Conservation (phyloP, 2,888 invertebrate species). For the Zhuqinia jingwanae region DNA sequence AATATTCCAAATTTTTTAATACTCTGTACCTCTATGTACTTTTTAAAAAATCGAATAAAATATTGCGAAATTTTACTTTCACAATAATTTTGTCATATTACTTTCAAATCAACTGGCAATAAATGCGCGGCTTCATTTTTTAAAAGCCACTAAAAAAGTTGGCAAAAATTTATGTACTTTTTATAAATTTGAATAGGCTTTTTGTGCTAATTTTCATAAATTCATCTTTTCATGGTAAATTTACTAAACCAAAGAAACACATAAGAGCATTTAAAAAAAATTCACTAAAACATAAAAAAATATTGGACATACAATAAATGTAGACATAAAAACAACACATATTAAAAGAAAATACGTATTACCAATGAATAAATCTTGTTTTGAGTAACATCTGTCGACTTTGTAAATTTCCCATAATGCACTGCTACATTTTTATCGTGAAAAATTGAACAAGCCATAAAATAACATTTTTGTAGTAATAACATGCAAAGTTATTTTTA, state of each 20-base stretch:
- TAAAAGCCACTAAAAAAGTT: too few species aligned
- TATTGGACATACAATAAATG: neutral
- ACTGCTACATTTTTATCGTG: neutral
- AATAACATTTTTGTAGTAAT: neutral
- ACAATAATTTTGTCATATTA: too few species aligned
- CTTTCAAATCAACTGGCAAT: too few species aligned
- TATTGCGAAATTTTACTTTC: too few species aligned
- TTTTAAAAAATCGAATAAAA: too few species aligned
- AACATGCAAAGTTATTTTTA: constrained; percentile 50
- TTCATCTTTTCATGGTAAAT: neutral
- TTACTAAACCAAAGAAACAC: neutral
- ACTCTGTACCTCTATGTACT: too few species aligned
- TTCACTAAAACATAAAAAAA: neutral
- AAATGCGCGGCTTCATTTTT: too few species aligned
- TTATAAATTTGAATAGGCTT: too few species aligned
- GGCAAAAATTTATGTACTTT: too few species aligned
- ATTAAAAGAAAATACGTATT: too few species aligned
- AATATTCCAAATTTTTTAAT: too few species aligned
- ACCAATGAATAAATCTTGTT: constrained; percentile 17
- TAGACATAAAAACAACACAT: too few species aligned
- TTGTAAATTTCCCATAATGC: neutral
- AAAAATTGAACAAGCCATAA: neutral
- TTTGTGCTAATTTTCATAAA: constrained; percentile 14
- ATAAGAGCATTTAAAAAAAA: neutral
- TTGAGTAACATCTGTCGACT: constrained; percentile 28